phyloP scores from a whole-genome alignment of 2,113 vertebrate genomes.

The Erpornis zantholeuca region DNA sequence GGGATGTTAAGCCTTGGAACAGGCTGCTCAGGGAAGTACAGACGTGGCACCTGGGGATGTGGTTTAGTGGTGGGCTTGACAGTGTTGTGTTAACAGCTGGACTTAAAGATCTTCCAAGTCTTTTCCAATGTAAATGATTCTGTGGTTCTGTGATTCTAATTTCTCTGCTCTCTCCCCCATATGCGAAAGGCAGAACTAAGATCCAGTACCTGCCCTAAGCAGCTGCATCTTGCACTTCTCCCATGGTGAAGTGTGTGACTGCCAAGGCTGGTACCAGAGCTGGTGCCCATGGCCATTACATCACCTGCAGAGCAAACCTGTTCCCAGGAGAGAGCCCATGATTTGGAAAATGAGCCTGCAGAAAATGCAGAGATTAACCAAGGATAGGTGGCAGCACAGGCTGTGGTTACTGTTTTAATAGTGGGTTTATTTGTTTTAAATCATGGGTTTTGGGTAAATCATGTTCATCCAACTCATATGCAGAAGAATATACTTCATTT shows the following conservation, averaged over 20 bases:
- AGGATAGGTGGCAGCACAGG: constrained; percentile 51
- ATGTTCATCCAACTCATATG: neutral
- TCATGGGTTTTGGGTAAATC: neutral
- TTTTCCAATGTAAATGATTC: neutral
- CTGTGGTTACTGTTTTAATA: constrained; percentile 16
- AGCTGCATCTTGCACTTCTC: neutral
- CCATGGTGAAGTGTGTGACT: neutral
- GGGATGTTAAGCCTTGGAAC: neutral
- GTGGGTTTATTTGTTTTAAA: constrained; percentile 23
- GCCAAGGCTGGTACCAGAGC: neutral
- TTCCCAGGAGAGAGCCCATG: neutral
- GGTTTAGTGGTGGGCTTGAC: neutral
- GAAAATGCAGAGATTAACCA: neutral
- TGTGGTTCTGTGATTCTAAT: neutral
- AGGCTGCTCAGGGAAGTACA: neutral
- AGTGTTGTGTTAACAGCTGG: neutral
- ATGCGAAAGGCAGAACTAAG: neutral
- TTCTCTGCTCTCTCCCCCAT: neutral
- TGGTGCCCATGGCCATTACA: neutral
- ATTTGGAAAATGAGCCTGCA: neutral
- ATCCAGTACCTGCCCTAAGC: neutral
- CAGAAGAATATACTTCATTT: neutral
- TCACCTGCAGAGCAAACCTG: neutral
- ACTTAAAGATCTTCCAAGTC: neutral
- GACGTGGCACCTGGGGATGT: neutral